Evolutionary conservation across 1,140 invertebrate genomes (phyloP), one percentile per base, ranked within the genome.

Genomic region (Drosophila truncata): DNA sequence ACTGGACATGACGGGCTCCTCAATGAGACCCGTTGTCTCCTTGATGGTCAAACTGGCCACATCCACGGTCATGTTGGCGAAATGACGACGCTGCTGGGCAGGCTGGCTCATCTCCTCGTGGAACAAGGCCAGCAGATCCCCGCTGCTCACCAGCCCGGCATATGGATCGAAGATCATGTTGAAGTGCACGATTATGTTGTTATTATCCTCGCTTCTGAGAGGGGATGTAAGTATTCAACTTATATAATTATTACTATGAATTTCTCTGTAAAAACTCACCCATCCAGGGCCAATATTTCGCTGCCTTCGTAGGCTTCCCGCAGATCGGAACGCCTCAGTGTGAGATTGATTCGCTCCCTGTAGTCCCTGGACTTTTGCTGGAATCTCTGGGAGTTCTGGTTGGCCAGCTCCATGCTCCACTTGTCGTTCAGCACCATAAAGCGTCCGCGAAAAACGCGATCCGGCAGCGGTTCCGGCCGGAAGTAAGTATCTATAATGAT

Each of bases 361-460:
- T 97, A 96, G 78, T 96, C 95, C 39, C 95, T 93, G n/a, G 97
- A 94, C 79, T 94, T 95, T 70, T 94, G 93, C 77, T 95, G 94
- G 92, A 96, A 97, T 29, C 94, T 93, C 69, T 94, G 93, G 8
- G 95, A 95, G 42, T 94, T 94, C 16, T 96, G 95, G 92, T 96
- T 95, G 3, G 95, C 94, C 61, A 96, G 92, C 50, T 95, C 94
- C 58, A 93, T 84, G n/a, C 90, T 92, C 93, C 95, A 96, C 3
- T 94, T 93, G 76, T 96, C 96, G 63, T 96, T 95, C 72, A 94
- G 91, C 75, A 97, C 94, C 91, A 95, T 94, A 88, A 98, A 96
- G 33, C 95, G 95, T 13, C 96, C 97, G 63, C 96, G 94, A 91
- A 97, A 98, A 4, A 97, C 94, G 90, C 96, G 95, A 92, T 97